Evolutionary conservation across 2,113 vertebrate species (phyloP), one percentile per base, ranked within the genome.

Genomic region (Papio anubis): DNA sequence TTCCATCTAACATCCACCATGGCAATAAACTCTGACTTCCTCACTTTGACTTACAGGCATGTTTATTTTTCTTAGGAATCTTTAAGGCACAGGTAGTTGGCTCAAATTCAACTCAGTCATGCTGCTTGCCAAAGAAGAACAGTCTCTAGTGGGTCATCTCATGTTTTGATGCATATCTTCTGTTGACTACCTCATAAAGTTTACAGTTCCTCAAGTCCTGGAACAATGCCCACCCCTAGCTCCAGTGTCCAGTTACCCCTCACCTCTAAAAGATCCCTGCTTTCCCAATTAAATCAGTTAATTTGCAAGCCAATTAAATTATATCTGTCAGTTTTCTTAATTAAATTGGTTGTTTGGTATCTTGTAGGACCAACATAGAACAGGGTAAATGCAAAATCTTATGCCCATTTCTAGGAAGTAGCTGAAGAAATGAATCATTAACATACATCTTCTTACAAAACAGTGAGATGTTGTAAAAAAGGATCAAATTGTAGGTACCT

Each of bases 71-170:
- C 59, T 90, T n/a, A 90, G 61, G 40, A 84, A 84, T 83, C 70
- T 80, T 75, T 90, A 83, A 96, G 85, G 68, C 35, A 75, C 91
- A 94, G 89, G 61, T 86, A 57, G 14, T 61, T 91, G 94, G 73
- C 59, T 59, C 14, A 83, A 64, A 90, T 92, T 90, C 93, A 95
- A 40, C 25, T 92, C 35, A 80, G 43, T 32, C 79, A 83, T 38
- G 25, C 32, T 45, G n/a, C 35, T 73, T 92, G 75, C 18, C 84
- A 87, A 73, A 25, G 43, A 64, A 30, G 32, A 48, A n/a, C 1
- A 35, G 13, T 75, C 68, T 91, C 72, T 25, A 48, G 45, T 25
- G 59, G 79, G 68, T 79, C 79, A 57, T 86, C 73, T 45, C 35
- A 12, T 48, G 30, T 90, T 89, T 89, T 92, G 87, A 92, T 78